Base-by-base conservation (phyloP, 1,140 invertebrate genomes). In the Bombus sibiricus region DNA sequence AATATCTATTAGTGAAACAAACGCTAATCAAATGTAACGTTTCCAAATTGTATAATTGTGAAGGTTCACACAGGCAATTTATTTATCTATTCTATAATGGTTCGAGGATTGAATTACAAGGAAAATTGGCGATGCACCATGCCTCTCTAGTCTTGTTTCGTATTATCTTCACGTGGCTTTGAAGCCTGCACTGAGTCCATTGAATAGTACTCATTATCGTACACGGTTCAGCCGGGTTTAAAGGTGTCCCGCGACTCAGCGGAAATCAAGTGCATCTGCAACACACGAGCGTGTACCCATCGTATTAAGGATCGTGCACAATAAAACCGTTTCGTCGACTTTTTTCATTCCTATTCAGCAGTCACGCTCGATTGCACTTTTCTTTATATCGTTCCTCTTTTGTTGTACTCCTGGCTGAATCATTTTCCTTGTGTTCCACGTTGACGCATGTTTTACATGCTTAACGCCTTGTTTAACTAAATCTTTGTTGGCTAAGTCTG, bases 161-260 rank as follows among this genome's bases (percentile, higher is more conserved):
- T 18, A 37, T 68, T 32, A 18, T 32, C 41, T 53, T 72, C 69
- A 10, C 32, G 22, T 57, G 6, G 73, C 8, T 57, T 57, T 1
- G 32, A 75, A 18, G 28, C 15, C 25, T 15, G 43, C 22, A 68
- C 5, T 1, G 47, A 32, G 53, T 62, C 59, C 47, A 73, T 43
- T n/a, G 69, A 62, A 43, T 34, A 75, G 9, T 28, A 4, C n/a
- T 37, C 5, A 82, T 83, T 77, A 74, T 39, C 41, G 59, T 75
- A 53, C 18, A 53, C 28, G n/a, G 13, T 66, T 76, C 22, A 34
- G 12, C 22, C 28, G 43, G 34, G 28, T 25, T 34, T n/a, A 59
- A 13, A 41, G 62, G 76, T 71, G 68, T 82, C 22, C 34, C 34
- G 41, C 72, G 79, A 86, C 28, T 86, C 84, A 86, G 84, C 84